Conservation (phyloP, 2,797 vertebrate genomes). For the Emydoidea blandingii region DNA sequence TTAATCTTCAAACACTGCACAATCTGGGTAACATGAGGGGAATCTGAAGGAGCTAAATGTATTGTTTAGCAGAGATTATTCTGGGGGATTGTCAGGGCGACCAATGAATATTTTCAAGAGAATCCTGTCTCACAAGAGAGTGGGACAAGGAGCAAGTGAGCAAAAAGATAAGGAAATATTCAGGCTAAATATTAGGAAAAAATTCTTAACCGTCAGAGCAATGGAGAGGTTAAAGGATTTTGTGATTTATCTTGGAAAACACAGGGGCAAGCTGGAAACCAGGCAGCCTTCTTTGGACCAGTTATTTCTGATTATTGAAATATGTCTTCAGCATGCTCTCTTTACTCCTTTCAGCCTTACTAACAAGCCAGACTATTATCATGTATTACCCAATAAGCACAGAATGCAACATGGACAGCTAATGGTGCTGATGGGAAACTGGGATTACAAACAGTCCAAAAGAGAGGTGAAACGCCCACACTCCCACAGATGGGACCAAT, state of each 20-base stretch:
- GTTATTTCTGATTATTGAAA: background rate
- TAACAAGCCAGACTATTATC: background rate
- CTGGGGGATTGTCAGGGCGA: background rate
- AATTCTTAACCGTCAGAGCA: background rate
- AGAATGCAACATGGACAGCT: background rate
- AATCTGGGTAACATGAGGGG: background rate
- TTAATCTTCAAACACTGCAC: background rate
- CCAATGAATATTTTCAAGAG: background rate
- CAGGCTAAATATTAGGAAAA: background rate
- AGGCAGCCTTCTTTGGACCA: background rate
- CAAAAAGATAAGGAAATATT: background rate
- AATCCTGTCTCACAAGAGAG: background rate
- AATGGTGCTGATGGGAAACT: background rate
- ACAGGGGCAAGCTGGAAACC: background rate
- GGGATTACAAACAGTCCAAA: background rate
- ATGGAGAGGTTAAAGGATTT: background rate
- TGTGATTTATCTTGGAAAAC: background rate
- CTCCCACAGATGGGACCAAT: background rate
- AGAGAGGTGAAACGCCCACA: background rate
- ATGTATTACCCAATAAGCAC: background rate
- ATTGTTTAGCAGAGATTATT: background rate
- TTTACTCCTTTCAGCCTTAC: background rate
- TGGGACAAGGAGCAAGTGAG: background rate
- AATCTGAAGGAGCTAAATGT: background rate
- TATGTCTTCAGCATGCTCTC: background rate